Conservation (phyloP, 2,113 vertebrate species). For the Prochilodus magdalenae region DNA sequence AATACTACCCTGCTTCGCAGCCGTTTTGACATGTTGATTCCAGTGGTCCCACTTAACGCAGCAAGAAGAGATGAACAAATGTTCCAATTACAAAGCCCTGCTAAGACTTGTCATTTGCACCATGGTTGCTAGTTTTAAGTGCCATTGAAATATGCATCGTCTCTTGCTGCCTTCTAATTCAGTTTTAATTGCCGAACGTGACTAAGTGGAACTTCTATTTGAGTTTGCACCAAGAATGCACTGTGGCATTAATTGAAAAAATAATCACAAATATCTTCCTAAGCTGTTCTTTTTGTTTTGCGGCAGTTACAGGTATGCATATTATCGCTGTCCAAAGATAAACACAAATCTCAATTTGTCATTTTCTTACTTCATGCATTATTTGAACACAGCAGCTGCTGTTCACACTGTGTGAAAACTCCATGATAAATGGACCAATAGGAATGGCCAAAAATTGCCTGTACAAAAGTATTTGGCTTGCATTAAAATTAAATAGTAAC, state of each 20-base stretch:
- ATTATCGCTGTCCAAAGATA: no score
- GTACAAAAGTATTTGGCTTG: no score
- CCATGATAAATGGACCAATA: no score
- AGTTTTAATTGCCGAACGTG: conserved; percentile 56
- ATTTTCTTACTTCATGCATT: no score
- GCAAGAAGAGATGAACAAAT: conserved; percentile 39
- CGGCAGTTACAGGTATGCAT: neutral
- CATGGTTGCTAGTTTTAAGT: conserved; percentile 50
- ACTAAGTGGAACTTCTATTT: conserved; percentile 46
- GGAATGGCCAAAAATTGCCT: no score
- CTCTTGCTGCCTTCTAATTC: conserved; percentile 58
- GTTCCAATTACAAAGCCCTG: conserved; percentile 49
- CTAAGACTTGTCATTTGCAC: conserved; percentile 48
- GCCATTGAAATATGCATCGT: conserved; percentile 56
- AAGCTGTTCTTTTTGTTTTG: neutral
- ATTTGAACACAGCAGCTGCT: no score
- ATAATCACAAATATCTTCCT: neutral
- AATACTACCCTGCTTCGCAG: conserved; percentile 26
- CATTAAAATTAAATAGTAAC: no score
- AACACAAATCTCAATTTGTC: no score
- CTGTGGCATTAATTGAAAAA: neutral
- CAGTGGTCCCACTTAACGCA: conserved; percentile 43
- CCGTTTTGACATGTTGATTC: conserved; percentile 22
- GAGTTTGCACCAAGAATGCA: conserved; percentile 35
- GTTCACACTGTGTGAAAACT: no score